Conservation (phyloP, 2,888 invertebrate genomes). For the Siphlonurus alternatus region DNA sequence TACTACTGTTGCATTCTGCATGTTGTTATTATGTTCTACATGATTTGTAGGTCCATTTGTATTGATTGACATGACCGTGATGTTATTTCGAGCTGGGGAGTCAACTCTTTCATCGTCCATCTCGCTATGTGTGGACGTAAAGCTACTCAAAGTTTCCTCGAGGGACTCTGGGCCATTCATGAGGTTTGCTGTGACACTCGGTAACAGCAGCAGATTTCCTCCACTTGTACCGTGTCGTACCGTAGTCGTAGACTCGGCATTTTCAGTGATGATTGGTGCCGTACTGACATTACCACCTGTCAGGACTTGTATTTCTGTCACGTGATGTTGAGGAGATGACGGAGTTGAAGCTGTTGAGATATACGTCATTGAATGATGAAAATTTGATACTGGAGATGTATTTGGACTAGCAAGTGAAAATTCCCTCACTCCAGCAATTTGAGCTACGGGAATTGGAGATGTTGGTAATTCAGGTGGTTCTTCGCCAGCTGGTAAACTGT, state of each 20-base stretch:
- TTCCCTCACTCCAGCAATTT: background rate
- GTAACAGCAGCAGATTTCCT: background rate
- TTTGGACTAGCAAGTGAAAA: background rate
- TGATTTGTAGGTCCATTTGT: too few species aligned
- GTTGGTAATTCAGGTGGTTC: slow-evolving; percentile 26
- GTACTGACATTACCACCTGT: slow-evolving; percentile 18
- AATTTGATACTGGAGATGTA: background rate
- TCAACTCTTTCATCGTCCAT: slow-evolving; percentile 4
- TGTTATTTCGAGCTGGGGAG: slow-evolving; percentile 12
- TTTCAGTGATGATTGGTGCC: background rate
- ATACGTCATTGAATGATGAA: slow-evolving; percentile 8
- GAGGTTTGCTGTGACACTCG: background rate
- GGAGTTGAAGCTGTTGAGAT: slow-evolving; percentile 17
- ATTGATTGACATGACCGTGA: slow-evolving; percentile 18
- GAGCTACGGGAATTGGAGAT: slow-evolving; percentile 23
- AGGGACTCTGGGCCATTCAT: background rate
- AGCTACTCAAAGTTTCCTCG: background rate
- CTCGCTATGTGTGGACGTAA: background rate
- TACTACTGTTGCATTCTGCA: too few species aligned
- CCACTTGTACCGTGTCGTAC: background rate
- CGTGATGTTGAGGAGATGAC: slow-evolving; percentile 36
- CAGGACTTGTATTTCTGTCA: slow-evolving; percentile 57
- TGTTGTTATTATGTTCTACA: slow-evolving; percentile 7
- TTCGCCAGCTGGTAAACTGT: slow-evolving; percentile 15
- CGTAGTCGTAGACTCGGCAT: background rate